Evolutionary conservation across 2,797 vertebrate species (phyloP).

Genomic region (Lepilemur ruficaudatus): DNA sequence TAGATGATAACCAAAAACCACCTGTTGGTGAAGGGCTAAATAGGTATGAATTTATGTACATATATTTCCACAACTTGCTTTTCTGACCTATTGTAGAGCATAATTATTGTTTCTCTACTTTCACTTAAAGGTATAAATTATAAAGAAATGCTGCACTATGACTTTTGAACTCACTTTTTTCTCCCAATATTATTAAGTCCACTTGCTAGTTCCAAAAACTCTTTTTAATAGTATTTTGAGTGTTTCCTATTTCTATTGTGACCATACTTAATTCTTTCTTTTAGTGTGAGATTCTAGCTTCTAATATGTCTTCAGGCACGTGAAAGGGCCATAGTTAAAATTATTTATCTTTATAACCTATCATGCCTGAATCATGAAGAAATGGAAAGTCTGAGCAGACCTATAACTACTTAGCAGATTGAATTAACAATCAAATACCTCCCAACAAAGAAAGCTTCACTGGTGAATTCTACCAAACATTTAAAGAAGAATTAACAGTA

Average conservation of each 20-base stretch:
- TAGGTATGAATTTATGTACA: constrained; percentile 83
- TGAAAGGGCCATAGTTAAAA: not conserved
- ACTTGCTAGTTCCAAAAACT: not conserved
- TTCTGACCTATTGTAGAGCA: not conserved
- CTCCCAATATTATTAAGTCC: not conserved
- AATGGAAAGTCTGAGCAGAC: not conserved
- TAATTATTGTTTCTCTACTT: not conserved
- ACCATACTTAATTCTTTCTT: not conserved
- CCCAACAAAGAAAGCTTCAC: not conserved
- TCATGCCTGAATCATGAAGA: not conserved
- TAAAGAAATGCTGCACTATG: not conserved
- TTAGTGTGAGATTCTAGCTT: not conserved
- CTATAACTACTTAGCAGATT: not conserved
- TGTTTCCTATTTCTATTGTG: not conserved
- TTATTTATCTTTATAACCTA: not conserved
- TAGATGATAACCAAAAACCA: constrained; percentile 93
- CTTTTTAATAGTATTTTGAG: not conserved
- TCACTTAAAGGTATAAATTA: constrained; percentile 29
- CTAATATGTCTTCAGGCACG: not conserved
- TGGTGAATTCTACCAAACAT: not conserved
- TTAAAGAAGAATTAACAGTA: not conserved
- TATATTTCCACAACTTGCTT: not conserved
- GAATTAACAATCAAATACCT: not conserved
- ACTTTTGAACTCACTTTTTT: not conserved
- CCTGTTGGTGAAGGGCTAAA: constrained; percentile 93